Percentiles rank a stretch among this genome's conserved stretches.
Evolutionary conservation across 2,797 vertebrate species (phyloP).

Genomic region (Sebastes steindachneri): DNA sequence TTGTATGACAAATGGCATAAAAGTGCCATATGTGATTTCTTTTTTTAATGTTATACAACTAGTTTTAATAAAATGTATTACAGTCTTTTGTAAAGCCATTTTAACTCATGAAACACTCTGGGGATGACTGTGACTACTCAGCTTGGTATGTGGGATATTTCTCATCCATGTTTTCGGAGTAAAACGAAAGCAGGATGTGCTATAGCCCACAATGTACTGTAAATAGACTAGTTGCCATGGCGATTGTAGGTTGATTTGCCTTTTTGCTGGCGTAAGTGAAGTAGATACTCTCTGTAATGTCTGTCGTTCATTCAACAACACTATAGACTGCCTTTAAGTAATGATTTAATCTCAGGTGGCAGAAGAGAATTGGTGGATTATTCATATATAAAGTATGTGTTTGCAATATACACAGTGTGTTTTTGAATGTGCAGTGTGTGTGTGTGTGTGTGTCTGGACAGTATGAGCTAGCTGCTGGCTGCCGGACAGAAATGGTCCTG

Average conservation of each 20-base stretch:
- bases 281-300: conserved; percentile 17
- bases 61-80: not conserved
- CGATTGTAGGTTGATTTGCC: conserved; percentile 33
- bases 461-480: conserved; percentile 33
- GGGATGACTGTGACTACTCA: conserved; percentile 5
- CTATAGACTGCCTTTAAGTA: not conserved
- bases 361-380: not conserved
- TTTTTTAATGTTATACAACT: not conserved
- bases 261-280: not conserved
- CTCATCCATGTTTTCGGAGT: conserved; percentile 22
- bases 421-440: not conserved
- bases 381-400: not conserved
- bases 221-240: conserved; percentile 74
- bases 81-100: not conserved
- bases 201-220: conserved; percentile 52
- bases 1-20: not conserved
- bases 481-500: conserved; percentile 43
- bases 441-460: not conserved
- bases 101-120: not conserved
- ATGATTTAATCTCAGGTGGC: not conserved
- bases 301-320: conserved; percentile 32
- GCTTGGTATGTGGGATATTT: conserved; percentile 24
- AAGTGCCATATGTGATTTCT: not conserved
- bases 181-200: conserved; percentile 24
- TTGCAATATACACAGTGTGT: not conserved